Evolutionary conservation across 92 coral and sea anemone genomes (phyloP), one percentile per base, ranked within the genome.

Genomic region (Anthopleura xanthogrammica): DNA sequence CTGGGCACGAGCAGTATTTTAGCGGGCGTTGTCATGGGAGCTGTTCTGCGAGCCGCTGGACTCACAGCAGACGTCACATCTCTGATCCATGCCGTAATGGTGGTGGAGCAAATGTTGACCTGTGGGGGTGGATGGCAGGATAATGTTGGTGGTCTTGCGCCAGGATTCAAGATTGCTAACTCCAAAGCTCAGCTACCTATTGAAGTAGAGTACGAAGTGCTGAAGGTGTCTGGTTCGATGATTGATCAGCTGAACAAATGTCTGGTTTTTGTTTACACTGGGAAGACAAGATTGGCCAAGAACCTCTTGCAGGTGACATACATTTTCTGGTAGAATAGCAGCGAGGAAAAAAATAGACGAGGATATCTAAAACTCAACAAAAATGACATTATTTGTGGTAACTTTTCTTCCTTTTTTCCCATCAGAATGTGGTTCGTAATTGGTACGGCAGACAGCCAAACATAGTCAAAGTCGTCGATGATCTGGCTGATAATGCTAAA

Each of bases 41-140:
- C 99, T 43, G 78, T 96, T 62, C 92, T 96, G 55, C 94, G 98
- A 75, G 93, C 94, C 72, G 95, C 99, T 72, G 93, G 91, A 72
- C 90, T 79, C 79, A 89, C 86, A 55, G 93, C 93, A 52, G 92
- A 88, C 87, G 86, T 86, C 64, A 89, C 86, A 42, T 92, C 98
- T 7, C 93, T 96, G 23, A 82, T 96, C 52, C 99, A 96, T 85
- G 91, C 94, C 39, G 99, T 96, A 62, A 68, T 96, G 90, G 88
- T 94, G 55, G 88, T 96, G n/a, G 99, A 96, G 84, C 99, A 96
- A 82, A 96, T 96, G 99, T 71, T 96, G 42, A 96, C 99, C 23
- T 95, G 98, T 75, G 99, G 98, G 52, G 99, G 99, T 29, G 99
- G 99, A 29, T 96, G 99, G 99, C 99, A 96, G 86, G 99, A 96